A percentile compares a stretch with the other conserved stretches of the same genome.
These are phyloP conservation scores for Bolborhynchus lineola DNA, from an alignment of 2,113 vertebrate species.

Conservation along the genomic window DNA sequence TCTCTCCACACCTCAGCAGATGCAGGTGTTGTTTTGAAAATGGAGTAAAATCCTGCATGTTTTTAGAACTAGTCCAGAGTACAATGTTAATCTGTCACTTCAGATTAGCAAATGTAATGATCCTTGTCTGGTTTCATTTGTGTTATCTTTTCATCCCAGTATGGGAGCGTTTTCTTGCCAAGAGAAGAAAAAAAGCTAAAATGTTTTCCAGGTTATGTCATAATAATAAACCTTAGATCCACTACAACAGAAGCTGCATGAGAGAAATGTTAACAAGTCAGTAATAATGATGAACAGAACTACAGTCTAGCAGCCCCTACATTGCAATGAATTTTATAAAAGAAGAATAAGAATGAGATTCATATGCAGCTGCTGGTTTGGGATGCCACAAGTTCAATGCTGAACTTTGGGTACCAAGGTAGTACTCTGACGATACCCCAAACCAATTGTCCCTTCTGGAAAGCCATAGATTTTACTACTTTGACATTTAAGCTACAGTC, in stretches of 20 bases:
- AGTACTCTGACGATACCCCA: background rate
- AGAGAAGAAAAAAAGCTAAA: constrained; percentile 4
- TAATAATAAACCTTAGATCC: constrained; percentile 23
- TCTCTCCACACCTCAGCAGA: constrained; percentile 30
- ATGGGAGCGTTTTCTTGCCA: constrained; percentile 27
- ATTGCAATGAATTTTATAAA: background rate
- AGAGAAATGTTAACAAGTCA: constrained; percentile 19
- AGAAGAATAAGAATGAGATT: background rate
- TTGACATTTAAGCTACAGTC: background rate
- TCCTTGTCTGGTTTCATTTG: constrained; percentile 38
- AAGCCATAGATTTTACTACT: background rate
- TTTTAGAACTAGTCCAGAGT: background rate
- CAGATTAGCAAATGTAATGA: constrained; percentile 33
- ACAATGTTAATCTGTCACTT: constrained; percentile 31
- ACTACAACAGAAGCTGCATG: background rate
- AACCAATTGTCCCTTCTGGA: background rate
- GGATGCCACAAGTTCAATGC: background rate
- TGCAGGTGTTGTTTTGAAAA: constrained; percentile 56
- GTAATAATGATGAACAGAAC: background rate
- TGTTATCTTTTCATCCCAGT: constrained; percentile 48
- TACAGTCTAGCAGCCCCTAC: background rate
- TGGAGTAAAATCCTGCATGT: background rate
- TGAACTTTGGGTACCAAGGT: background rate
- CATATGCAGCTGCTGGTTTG: background rate
- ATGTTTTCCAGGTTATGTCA: constrained; percentile 48